Evolutionary conservation across 2,113 vertebrate species (phyloP), one percentile per base, ranked within the genome.

Genomic region (Labeo rohita): DNA sequence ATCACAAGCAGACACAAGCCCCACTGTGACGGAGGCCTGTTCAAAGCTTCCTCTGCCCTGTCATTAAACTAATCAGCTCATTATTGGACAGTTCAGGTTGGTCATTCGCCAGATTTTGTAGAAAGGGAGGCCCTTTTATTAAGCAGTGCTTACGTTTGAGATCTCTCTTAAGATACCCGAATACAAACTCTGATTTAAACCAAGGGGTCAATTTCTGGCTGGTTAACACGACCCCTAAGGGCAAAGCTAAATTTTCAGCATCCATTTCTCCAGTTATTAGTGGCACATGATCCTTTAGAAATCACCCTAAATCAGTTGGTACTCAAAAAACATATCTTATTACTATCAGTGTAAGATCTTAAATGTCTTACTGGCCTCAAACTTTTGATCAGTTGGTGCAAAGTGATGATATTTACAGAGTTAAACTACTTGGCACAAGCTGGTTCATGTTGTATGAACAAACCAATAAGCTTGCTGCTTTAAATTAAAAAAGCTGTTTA

Each of bases 1-100:
- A 94, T 84, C 68, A 83, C 73, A 59, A 73, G 80, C 89, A 92
- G 90, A 94, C 93, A 95, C 92, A 93, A 90, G 93, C 80, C 88
- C 92, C 92, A 93, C 92, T 94, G 92, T 95, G 91, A 91, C 89
- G 88, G 88, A 21, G 91, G 89, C 91, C 89, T 89, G 76, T 92
- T 93, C 90, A 91, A 93, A 92, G 90, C 90, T 94, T 91, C 92
- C 90, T 89, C 89, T 87, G 59, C 85, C 13, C 84, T 81, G 92
- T 93, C 93, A 95, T 95, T 95, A 95, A 91, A 91, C 91, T 91
- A 93, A 92, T 94, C 91, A 90, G 92, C 90, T 93, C 92, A 93
- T 92, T 93, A 94, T 92, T 85, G 88, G 92, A 91, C 92, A 92
- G 65, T 93, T 93, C 93, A 93, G 93, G 91, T 93, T 91, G 92